Base-by-base conservation (phyloP, 1,140 invertebrate genomes). In the Sminthurides bifidus region DNA sequence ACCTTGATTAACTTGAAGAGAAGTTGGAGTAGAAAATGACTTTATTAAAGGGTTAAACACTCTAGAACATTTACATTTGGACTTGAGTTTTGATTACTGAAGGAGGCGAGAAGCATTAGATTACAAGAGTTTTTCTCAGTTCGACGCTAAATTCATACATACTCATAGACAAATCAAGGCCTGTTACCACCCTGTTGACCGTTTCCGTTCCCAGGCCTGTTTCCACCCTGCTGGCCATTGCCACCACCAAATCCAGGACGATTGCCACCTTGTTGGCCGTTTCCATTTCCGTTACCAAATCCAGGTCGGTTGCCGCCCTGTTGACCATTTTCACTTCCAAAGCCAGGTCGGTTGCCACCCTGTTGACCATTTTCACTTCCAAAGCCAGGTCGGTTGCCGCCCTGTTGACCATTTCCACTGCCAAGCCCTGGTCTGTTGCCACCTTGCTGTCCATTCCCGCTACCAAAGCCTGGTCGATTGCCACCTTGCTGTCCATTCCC, bases 191-290 rank as follows among this genome's bases (percentile, higher is more conserved):
- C 51, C 24, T 52, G 51, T 24, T 37, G 37, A 17, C 51, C 51
- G 15, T 37, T 37, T 8, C 35, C 4, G 12, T 19, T 30, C 21
- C 43, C 21, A n/a, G 29, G 29, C 23, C 49, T 37, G 29, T 37
- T 41, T 41, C 49, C 49, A 3, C 31, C n/a, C 4, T 14, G 37
- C n/a, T 21, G 37, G 23, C 51, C 35, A 6, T 35, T 35, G 10
- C 14, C 14, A 14, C 21, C 21, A 38, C 37, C 33, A 52, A 26
- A 52, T 21, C 51, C 29, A 23, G 29, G 29, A 5, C 14, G 33
- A n/a, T 37, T 38, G 6, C 51, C 51, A 17, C 51, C 51, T 52
- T 37, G 37, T n/a, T n/a, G n/a, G n/a, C n/a, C n/a, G n/a, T n/a
- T n/a, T n/a, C n/a, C n/a, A n/a, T n/a, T n/a, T n/a, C n/a, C n/a